Percentiles rank a stretch among this genome's conserved stretches.
Conservation (phyloP, 2,797 vertebrate genomes). For the Notamacropus eugenii region DNA sequence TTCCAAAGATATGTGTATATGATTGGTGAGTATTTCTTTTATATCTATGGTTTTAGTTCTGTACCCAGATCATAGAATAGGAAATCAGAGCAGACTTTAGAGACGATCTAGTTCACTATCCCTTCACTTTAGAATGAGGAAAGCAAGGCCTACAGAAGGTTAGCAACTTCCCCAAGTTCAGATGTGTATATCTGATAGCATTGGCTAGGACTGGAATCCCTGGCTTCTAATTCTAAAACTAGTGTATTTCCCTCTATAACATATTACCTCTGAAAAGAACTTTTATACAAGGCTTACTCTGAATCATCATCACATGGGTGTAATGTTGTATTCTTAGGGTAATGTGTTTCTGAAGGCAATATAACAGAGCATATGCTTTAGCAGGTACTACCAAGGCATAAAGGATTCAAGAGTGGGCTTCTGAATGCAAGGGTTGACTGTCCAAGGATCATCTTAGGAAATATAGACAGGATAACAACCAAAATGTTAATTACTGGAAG, state of each 20-base stretch:
- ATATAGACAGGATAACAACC: background rate
- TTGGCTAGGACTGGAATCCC: background rate
- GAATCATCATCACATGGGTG: background rate
- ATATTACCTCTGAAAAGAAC: background rate
- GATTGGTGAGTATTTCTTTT: background rate
- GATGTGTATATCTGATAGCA: background rate
- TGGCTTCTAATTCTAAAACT: background rate
- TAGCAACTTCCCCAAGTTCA: background rate
- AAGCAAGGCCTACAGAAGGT: background rate
- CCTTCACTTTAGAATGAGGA: background rate
- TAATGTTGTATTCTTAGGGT: background rate
- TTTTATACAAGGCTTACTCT: background rate
- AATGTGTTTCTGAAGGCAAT: background rate
- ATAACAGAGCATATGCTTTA: background rate
- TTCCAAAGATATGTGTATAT: background rate
- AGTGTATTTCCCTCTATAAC: background rate
- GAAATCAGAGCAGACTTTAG: background rate
- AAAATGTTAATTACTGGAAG: background rate
- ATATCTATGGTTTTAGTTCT: background rate
- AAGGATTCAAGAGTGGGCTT: background rate
- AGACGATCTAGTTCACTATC: background rate
- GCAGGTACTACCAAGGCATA: background rate
- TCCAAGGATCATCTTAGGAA: background rate
- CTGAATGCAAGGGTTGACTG: background rate
- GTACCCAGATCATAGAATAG: background rate